phyloP scores from a whole-genome alignment of 1,140 invertebrate genomes.

The Drosophila sp. region DNA sequence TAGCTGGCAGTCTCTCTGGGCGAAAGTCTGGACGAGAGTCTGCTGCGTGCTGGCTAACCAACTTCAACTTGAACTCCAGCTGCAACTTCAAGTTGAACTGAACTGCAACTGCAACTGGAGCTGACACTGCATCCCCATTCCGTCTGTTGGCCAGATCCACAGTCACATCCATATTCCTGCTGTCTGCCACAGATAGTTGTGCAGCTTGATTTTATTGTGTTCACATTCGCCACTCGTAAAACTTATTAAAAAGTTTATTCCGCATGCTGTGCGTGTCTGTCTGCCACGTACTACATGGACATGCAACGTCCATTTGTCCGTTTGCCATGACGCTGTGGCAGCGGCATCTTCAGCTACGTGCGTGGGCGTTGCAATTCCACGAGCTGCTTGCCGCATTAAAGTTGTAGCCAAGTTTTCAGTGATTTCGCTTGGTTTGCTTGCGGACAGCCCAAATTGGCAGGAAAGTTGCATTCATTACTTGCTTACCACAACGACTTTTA shows the following conservation, averaged over 20 bases:
- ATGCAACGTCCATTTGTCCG: slow-evolving; percentile 27
- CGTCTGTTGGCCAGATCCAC: slow-evolving; percentile 6
- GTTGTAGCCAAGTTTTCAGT: slow-evolving; percentile 51
- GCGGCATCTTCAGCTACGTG: slow-evolving; percentile 50
- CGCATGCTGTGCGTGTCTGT: slow-evolving; percentile 53
- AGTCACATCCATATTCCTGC: background rate
- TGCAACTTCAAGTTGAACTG: slow-evolving; percentile 19
- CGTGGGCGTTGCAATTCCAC: slow-evolving; percentile 36
- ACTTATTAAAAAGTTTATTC: slow-evolving; percentile 82
- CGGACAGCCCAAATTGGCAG: slow-evolving; percentile 53
- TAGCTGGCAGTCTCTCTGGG: slow-evolving; percentile 56
- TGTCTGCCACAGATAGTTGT: slow-evolving; percentile 58
- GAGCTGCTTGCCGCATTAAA: slow-evolving; percentile 47
- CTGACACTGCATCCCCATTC: slow-evolving; percentile 45
- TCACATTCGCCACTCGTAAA: slow-evolving; percentile 80
- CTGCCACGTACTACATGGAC: slow-evolving; percentile 28
- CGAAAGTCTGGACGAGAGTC: slow-evolving; percentile 15
- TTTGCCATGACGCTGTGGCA: background rate
- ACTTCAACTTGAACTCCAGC: slow-evolving; percentile 18
- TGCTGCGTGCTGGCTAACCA: slow-evolving; percentile 43
- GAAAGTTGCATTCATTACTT: slow-evolving; percentile 51
- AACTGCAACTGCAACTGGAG: slow-evolving; percentile 5
- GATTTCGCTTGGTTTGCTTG: slow-evolving; percentile 46
- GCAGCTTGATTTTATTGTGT: slow-evolving; percentile 80
- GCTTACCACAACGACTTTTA: slow-evolving; percentile 38